A percentile compares a stretch with the other conserved stretches of the same genome.
Conservation (phyloP, 2,888 invertebrate genomes). For the Cheilosia urbana region DNA sequence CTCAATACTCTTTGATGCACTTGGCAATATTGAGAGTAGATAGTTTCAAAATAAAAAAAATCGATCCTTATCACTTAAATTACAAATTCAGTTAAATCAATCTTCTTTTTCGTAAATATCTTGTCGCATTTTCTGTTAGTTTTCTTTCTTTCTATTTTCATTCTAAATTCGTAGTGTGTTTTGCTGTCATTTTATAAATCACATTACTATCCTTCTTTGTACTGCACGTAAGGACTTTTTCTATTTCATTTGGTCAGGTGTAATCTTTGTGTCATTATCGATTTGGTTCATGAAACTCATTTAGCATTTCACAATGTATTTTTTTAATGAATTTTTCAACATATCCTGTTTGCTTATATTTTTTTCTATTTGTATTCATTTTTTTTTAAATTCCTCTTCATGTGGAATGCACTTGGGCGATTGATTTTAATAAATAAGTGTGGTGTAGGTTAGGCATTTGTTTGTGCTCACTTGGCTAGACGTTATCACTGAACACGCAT, state of each 20-base stretch:
- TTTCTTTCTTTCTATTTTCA: constrained; percentile 2
- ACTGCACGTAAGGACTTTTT: constrained; percentile 40
- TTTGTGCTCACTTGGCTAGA: not conserved
- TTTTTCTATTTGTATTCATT: not conserved
- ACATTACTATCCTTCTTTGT: constrained; percentile 27
- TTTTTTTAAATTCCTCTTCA: not conserved
- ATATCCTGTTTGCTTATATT: not conserved
- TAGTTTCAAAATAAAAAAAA: constrained; percentile 43
- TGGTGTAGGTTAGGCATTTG: not conserved
- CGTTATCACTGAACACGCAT: too few species aligned
- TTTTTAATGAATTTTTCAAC: not conserved
- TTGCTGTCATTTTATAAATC: constrained; percentile 15
- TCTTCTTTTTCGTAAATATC: constrained; percentile 10
- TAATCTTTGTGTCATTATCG: not conserved
- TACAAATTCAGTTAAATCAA: constrained; percentile 3
- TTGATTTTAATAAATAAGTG: not conserved
- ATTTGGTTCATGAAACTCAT: not conserved
- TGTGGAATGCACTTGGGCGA: constrained; percentile 4
- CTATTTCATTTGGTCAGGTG: constrained; percentile 9
- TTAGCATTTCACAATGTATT: not conserved
- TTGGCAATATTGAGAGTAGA: constrained; percentile 66
- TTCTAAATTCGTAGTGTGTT: constrained; percentile 29
- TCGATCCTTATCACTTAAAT: constrained; percentile 33
- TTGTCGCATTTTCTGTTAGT: constrained; percentile 25
- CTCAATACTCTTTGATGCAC: not conserved